Evolutionary conservation across 2,888 invertebrate species (phyloP).

Genomic region (Tipula confusa): DNA sequence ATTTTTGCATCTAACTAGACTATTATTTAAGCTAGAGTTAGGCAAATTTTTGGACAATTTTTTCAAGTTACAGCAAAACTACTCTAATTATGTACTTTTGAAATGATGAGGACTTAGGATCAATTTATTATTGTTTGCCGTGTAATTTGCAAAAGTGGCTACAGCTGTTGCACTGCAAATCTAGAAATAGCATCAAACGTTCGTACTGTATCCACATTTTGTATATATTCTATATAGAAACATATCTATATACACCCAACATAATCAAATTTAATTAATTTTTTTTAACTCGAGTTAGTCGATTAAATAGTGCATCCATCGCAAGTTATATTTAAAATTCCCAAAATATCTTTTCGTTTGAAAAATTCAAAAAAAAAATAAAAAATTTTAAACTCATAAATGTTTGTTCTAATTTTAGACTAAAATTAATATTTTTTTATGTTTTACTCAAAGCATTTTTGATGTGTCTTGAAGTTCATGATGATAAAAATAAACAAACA

Average conservation of each 20-base stretch:
- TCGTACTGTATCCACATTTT: background rate
- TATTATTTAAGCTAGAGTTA: too few relatives aligned
- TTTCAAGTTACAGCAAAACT: too few relatives aligned
- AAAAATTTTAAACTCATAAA: too few relatives aligned
- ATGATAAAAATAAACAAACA: background rate
- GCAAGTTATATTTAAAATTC: background rate
- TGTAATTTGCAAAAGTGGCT: too few relatives aligned
- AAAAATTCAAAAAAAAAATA: background rate
- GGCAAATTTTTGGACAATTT: too few relatives aligned
- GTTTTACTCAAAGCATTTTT: background rate
- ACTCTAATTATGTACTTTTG: too few relatives aligned
- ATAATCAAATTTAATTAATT: background rate
- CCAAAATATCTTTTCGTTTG: background rate
- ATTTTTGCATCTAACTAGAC: too few relatives aligned
- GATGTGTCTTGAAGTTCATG: background rate
- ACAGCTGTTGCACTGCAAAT: too few relatives aligned
- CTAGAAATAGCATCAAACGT: too few relatives aligned
- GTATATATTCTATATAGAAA: background rate
- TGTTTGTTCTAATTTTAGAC: constrained; percentile 5
- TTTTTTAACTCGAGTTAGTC: background rate
- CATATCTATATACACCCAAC: background rate
- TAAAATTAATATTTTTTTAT: background rate
- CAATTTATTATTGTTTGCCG: too few relatives aligned
- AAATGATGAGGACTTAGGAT: too few relatives aligned
- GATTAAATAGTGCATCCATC: background rate